phyloP scores from a whole-genome alignment of 2,113 vertebrate species.

The Tonatia bakeri region DNA sequence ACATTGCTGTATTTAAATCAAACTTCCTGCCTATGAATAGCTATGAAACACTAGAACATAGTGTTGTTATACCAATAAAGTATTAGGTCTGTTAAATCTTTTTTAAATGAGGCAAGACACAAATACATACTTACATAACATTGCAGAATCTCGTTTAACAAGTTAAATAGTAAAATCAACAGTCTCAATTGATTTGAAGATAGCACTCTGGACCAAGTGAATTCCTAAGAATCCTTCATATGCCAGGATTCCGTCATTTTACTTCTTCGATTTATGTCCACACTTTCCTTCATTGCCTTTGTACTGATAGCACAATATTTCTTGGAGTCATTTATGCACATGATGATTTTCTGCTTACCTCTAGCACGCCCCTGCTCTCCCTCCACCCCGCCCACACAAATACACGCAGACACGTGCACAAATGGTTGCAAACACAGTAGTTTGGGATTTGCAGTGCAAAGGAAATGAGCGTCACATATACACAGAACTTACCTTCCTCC shows the following conservation, averaged over 20 bases:
- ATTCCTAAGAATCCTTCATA: background rate
- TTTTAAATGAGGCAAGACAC: background rate
- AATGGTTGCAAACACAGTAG: background rate
- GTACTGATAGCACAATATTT: background rate
- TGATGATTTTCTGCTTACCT: background rate
- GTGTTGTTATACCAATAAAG: background rate
- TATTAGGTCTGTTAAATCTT: background rate
- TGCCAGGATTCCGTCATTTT: background rate
- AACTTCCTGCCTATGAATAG: background rate
- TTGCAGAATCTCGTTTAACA: background rate
- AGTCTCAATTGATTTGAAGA: background rate
- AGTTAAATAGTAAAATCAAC: conserved; percentile 8
- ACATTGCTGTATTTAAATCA: conserved; percentile 20
- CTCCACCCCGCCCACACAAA: background rate
- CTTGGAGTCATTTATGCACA: background rate
- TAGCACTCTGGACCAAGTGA: background rate
- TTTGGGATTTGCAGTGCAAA: background rate
- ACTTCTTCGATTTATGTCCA: background rate
- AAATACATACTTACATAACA: background rate
- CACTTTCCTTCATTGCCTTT: background rate
- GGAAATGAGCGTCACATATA: background rate
- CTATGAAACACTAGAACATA: conserved; percentile 12
- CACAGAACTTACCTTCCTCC: background rate
- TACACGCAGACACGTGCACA: background rate
- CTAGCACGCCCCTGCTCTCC: background rate